A percentile compares a stretch with the other conserved stretches of the same genome.
Conservation (phyloP, 1,140 invertebrate genomes). For the Brachionus asplanchnoidis region DNA sequence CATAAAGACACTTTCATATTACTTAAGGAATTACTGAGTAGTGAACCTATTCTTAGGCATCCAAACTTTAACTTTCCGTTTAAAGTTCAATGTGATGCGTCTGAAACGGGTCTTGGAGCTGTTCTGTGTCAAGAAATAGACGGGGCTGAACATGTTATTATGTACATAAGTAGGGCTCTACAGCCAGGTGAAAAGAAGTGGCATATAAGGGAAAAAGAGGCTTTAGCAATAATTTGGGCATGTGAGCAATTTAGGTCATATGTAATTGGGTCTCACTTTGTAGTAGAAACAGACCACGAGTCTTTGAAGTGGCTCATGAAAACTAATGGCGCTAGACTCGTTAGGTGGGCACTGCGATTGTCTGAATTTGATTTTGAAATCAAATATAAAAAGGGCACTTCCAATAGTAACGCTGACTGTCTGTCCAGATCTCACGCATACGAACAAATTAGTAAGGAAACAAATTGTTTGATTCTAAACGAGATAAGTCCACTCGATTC, state of each 20-base stretch:
- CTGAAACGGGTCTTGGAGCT: too few relatives aligned
- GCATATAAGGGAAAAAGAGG: slow-evolving; percentile 48
- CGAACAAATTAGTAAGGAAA: neutral
- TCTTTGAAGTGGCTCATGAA: neutral
- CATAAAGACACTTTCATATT: neutral
- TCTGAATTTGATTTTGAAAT: slow-evolving; percentile 46
- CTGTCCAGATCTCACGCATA: neutral
- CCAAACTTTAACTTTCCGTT: too few relatives aligned
- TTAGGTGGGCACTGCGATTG: slow-evolving; percentile 46
- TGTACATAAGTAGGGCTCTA: too few relatives aligned
- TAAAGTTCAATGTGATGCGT: too few relatives aligned
- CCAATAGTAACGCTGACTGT: neutral
- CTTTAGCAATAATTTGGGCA: neutral
- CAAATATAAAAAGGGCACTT: slow-evolving; percentile 42
- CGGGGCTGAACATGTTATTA: too few relatives aligned
- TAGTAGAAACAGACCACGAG: neutral
- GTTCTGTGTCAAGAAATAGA: too few relatives aligned
- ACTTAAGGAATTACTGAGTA: neutral
- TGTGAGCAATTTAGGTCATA: neutral
- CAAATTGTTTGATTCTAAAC: neutral
- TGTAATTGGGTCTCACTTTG: neutral
- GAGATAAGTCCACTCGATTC: neutral
- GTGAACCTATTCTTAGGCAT: too few relatives aligned
- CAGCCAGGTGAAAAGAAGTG: slow-evolving; percentile 47
- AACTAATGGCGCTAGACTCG: slow-evolving; percentile 39